Evolutionary conservation across 2,797 vertebrate genomes (phyloP).

Genomic region (Tapirus indicus): DNA sequence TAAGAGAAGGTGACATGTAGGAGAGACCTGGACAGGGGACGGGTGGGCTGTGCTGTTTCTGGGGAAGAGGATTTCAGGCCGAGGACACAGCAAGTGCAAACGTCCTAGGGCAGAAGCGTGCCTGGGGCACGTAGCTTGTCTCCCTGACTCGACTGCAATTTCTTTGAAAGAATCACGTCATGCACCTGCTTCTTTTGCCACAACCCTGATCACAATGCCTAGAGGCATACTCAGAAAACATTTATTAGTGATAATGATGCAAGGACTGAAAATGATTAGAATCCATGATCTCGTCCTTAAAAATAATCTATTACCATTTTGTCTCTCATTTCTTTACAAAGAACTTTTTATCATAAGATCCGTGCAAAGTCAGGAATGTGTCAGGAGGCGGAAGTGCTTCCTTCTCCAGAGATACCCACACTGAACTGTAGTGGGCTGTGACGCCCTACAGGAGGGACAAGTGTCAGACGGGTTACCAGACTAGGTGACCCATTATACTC

Average conservation of each 20-base stretch:
- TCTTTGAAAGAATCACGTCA: neutral
- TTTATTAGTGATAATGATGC: neutral
- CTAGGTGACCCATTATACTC: neutral
- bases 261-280: conserved; percentile 22
- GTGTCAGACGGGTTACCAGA: neutral
- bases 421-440: neutral
- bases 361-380: neutral
- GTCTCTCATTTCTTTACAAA: neutral
- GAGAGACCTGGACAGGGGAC: neutral
- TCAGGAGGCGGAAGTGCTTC: neutral
- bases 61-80: neutral
- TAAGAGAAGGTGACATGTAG: neutral
- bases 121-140: neutral
- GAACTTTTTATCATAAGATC: neutral
- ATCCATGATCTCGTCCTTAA: neutral
- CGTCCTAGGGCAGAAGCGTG: neutral
- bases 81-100: neutral
- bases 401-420: neutral
- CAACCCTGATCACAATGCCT: neutral
- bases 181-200: neutral
- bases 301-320: neutral
- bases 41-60: neutral
- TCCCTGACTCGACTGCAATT: neutral
- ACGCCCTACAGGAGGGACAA: neutral
- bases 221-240: neutral